These are phyloP conservation scores for Monochamus alternatus DNA, from an alignment of 2,888 invertebrate genomes.

Conservation along the genomic window DNA sequence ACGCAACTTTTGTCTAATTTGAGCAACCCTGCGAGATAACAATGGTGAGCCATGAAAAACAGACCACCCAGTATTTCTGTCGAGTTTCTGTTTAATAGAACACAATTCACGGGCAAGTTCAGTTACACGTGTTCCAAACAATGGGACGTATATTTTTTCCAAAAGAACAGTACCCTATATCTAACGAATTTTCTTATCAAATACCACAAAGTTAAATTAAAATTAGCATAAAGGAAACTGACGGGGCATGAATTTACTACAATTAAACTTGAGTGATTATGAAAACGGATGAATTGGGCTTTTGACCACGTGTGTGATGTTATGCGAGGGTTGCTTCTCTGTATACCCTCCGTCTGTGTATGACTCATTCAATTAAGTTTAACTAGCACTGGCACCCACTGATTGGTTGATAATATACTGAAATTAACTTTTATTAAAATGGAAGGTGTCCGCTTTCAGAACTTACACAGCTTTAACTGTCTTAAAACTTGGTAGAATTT, in stretches of 20 bases:
- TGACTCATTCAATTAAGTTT: slow-evolving; percentile 65
- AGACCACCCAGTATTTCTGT: no score
- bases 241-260: slow-evolving; percentile 37
- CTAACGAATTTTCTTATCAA: slow-evolving; percentile 38
- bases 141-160: slow-evolving; percentile 3
- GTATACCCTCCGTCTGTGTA: slow-evolving; percentile 43
- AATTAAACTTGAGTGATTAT: slow-evolving; percentile 44
- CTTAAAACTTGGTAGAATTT: background rate
- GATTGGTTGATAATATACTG: slow-evolving; percentile 62
- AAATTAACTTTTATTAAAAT: slow-evolving; percentile 60
- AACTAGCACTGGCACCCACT: slow-evolving; percentile 57
- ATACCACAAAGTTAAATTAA: slow-evolving; percentile 21
- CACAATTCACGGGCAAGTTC: no score
- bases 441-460: slow-evolving; percentile 37
- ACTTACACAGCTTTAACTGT: slow-evolving; percentile 16
- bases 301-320: slow-evolving; percentile 59
- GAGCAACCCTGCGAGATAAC: no score
- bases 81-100: no score
- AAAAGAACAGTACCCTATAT: slow-evolving; percentile 12
- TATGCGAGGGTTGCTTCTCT: slow-evolving; percentile 60
- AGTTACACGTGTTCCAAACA: slow-evolving; percentile 14
- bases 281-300: slow-evolving; percentile 45
- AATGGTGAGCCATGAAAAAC: no score
- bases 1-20: no score
- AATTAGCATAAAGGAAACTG: slow-evolving; percentile 40